Base-by-base conservation (phyloP, 2,797 vertebrate species). In the Phoebastria nigripes region DNA sequence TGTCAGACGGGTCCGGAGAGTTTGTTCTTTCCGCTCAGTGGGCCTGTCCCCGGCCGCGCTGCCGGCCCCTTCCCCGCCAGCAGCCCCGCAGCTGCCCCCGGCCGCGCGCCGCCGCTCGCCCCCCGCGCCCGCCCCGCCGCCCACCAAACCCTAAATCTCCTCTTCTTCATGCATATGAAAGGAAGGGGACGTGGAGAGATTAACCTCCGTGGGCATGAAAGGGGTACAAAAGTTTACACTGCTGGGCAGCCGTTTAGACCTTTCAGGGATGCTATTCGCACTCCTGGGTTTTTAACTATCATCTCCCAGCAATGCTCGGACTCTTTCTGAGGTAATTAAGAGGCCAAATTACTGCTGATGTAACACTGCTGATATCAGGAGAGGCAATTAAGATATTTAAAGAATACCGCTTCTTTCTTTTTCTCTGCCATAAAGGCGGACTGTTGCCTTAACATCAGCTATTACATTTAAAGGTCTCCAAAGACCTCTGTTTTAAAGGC, bases 1-100 rank as follows among this genome's bases (percentile, higher is more conserved):
- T 98, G 98, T 98, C 98, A 98, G 98, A 97, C 98, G 97, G 98
- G 98, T 98, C 98, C 93, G 70, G 95, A 95, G 97, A 98, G 98
- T 98, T 98, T 98, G 98, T 96, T 98, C 97, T 98, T 97, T 97
- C 96, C 91, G 97, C 97, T 97, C 97, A 93, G 97, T 94, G 96
- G 96, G 97, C 96, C 96, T 89, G 79, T 91, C 95, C 97, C 95
- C 14, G 93, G 63, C 63, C 92, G 35, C 29, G 69, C 67, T 79
- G 73, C 61, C 39, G 47, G 92, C 90, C 92, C 81, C 90, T 94
- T 95, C 94, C 97, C 74, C 93, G 96, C 97, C 94, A 85, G 93
- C 97, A 93, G 97, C 96, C 97, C 95, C 89, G 74, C 97, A 97
- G 97, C 96, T 96, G 95, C 97, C 95, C 70, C 78, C 26, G 85